Evolutionary conservation across 2,113 vertebrate species (phyloP).

Genomic region (Laterallus jamaicensis): DNA sequence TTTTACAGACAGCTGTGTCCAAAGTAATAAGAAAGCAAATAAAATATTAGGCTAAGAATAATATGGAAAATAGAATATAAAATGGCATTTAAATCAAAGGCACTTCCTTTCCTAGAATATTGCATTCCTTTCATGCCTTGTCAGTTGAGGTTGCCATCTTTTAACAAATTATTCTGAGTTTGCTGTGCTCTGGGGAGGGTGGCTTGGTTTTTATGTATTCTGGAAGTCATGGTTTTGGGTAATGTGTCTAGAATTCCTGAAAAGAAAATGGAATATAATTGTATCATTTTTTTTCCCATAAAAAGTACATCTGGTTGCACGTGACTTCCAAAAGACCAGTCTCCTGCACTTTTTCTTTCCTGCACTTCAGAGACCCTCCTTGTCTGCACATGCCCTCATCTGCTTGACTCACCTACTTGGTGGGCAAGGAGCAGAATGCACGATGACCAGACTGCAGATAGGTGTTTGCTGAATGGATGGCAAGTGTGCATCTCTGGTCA

Average conservation of each 20-base stretch:
- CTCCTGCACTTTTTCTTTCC: neutral
- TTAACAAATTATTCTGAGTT: neutral
- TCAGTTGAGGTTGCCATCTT: neutral
- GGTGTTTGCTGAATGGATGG: neutral
- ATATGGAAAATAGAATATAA: neutral
- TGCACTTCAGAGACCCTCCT: neutral
- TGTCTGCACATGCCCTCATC: neutral
- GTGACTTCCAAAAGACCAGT: neutral
- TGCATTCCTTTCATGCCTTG: neutral
- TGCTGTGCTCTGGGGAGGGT: neutral
- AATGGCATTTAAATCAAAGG: neutral
- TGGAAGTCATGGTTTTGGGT: neutral
- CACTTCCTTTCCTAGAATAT: neutral
- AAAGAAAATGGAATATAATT: neutral
- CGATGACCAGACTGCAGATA: neutral
- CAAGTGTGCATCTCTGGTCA: neutral
- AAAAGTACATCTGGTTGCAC: neutral
- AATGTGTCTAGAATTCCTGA: neutral
- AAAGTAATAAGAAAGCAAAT: neutral
- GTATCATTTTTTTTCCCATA: neutral
- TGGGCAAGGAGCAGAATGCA: neutral
- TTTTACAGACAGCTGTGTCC: neutral
- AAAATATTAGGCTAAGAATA: neutral
- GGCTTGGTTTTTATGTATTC: neutral
- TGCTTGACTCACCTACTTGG: neutral